phyloP scores from a whole-genome alignment of 1,140 invertebrate species.

The Latrodectus geometricus region DNA sequence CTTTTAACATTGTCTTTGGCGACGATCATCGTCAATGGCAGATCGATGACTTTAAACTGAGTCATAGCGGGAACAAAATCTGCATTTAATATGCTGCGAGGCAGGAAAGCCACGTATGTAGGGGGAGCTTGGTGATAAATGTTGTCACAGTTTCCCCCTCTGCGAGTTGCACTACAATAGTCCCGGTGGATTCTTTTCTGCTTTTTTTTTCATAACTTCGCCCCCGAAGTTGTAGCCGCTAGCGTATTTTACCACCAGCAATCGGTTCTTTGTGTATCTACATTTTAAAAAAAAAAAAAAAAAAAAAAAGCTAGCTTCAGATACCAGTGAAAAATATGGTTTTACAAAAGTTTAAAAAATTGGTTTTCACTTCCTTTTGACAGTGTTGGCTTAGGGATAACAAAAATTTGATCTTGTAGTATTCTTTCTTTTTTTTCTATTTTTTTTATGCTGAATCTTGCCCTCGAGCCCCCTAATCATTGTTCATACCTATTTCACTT shows the following conservation, averaged over 20 bases:
- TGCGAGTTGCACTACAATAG: conserved; percentile 5
- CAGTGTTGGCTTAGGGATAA: conserved; percentile 23
- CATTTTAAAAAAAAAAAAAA: conserved; percentile 3
- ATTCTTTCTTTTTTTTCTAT: neutral
- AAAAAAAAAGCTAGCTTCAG: conserved; percentile 14
- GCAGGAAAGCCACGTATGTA: conserved; percentile 33
- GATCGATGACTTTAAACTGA: conserved; percentile 60
- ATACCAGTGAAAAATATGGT: conserved; percentile 60
- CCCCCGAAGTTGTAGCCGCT: conserved; percentile 3
- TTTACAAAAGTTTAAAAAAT: conserved; percentile 62
- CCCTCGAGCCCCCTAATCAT: neutral
- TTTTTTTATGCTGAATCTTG: neutral
- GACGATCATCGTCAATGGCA: conserved; percentile 33
- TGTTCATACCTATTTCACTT: neutral
- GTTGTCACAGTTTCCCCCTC: conserved; percentile 45
- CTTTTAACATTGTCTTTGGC: neutral
- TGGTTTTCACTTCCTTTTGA: conserved; percentile 54
- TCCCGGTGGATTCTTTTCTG: conserved; percentile 4
- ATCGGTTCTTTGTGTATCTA: conserved; percentile 53
- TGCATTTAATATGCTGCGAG: conserved; percentile 58
- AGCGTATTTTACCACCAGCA: conserved; percentile 7
- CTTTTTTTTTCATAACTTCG: neutral
- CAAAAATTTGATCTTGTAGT: conserved; percentile 1
- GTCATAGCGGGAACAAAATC: conserved; percentile 51
- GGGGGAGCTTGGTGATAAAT: conserved; percentile 54